These are phyloP conservation scores for Unio pictorum DNA, from an alignment of 2,888 invertebrate genomes.

Conservation along the genomic window DNA sequence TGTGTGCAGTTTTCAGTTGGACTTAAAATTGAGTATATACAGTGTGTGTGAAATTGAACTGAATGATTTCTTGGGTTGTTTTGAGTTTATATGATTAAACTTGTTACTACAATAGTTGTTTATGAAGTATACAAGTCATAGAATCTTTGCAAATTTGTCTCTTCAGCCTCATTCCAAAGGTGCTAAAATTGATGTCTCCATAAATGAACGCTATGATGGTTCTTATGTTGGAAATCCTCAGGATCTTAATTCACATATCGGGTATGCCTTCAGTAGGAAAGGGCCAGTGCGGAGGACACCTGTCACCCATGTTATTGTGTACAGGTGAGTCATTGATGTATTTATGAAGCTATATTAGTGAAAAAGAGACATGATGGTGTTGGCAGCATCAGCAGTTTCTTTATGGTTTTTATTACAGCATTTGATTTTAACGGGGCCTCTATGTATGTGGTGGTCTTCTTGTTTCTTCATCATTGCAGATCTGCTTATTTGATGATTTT, in stretches of 20 bases:
- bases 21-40: no score
- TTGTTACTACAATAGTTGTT: neutral
- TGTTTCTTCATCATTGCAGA: neutral
- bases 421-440: neutral
- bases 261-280: conserved; percentile 79
- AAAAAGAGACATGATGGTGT: neutral
- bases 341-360: neutral
- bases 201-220: conserved; percentile 95
- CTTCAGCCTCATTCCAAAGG: conserved; percentile 73
- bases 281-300: conserved; percentile 83
- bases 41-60: no score
- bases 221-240: conserved; percentile 92
- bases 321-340: conserved; percentile 72
- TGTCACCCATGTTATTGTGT: conserved; percentile 85
- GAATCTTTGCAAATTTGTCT: neutral
- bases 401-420: neutral
- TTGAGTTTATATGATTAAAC: neutral
- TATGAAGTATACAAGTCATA: neutral
- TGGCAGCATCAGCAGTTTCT: neutral
- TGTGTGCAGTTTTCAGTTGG: no score
- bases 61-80: neutral
- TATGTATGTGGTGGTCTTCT: no score
- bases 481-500: neutral
- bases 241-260: conserved; percentile 71
- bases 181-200: conserved; percentile 93